Percentiles rank a stretch among this genome's conserved stretches.
These are phyloP conservation scores for Ptilorrhoa leucosticta DNA, from an alignment of 2,113 vertebrate species.

Conservation along the genomic window DNA sequence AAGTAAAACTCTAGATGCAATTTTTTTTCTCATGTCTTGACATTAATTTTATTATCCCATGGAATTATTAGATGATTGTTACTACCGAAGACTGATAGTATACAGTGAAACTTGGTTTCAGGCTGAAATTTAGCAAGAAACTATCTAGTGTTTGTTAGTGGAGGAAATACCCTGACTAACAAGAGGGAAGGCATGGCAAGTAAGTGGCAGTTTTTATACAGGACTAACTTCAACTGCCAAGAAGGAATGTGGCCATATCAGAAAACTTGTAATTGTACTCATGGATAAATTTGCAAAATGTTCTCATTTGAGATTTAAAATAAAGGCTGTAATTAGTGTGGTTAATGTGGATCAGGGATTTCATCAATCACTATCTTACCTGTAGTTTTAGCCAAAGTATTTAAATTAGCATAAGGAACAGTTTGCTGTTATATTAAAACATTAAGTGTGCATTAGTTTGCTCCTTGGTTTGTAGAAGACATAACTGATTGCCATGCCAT, in stretches of 20 bases:
- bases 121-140: not conserved
- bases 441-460: not conserved
- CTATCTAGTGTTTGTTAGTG: not conserved
- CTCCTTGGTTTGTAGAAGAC: not conserved
- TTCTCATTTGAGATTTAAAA: not conserved
- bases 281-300: not conserved
- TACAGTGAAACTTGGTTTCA: not conserved
- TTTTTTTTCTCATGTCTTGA: not conserved
- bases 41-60: not conserved
- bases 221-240: not conserved
- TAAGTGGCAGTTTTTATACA: not conserved
- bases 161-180: not conserved
- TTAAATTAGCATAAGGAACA: not conserved
- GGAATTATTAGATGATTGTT: not conserved
- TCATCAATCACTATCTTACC: not conserved
- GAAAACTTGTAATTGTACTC: not conserved
- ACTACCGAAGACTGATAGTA: not conserved
- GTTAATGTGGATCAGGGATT: not conserved
- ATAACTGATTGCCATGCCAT: fast-evolving
- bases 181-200: not conserved
- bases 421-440: not conserved
- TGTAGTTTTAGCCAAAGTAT: not conserved
- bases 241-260: not conserved
- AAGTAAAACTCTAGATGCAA: not conserved
- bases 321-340: not conserved